Base-by-base conservation (phyloP, 2,888 invertebrate genomes). In the Ceramica pisi region DNA sequence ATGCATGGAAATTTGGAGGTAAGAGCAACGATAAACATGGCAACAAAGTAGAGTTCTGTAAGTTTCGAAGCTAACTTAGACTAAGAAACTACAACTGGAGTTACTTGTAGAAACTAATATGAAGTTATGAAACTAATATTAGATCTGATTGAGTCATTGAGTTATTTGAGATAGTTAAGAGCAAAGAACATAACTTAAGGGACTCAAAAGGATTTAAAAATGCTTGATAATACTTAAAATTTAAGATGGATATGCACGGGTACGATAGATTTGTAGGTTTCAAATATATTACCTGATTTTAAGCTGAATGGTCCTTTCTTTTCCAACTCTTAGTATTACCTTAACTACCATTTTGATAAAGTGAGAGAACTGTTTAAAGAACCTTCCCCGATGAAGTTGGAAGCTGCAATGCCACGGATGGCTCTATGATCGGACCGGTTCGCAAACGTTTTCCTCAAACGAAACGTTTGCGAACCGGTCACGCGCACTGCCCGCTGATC, bases 381-480 rank as follows among this genome's bases (percentile, higher is more conserved):
- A 75, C 75, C 19, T 66, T 48, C 3, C 53, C n/a, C 41, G 51
- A 31, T 31, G 38, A 41, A 31, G 6, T n/a, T 44, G 9, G 38
- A 31, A 26, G 19, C 16, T 46, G 7, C 0, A 67, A 51, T 75
- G 59, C 50, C 38, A n/a, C 14, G n/a, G 26, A 19, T 26, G 53
- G 21, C 19, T 59, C 1, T 16, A 14, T 3, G n/a, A 23, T n/a
- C 10, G 5, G 9, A 21, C 16, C n/a, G 16, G 41, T 50, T 26
- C 23, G 23, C 9, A 35, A 23, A 23, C n/a, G 0, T 21, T 19
- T 14, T 5, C n/a, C n/a, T n/a, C n/a, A n/a, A n/a, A n/a, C n/a
- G n/a, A n/a, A n/a, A n/a, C 48, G 7, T 31, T 6, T 16, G 2
- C n/a, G n/a, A n/a, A n/a, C n/a, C n/a, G 38, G 51, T 75, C 75